These are phyloP conservation scores for Branchinecta lynchi DNA, from an alignment of 1,140 invertebrate genomes.

Conservation along the genomic window DNA sequence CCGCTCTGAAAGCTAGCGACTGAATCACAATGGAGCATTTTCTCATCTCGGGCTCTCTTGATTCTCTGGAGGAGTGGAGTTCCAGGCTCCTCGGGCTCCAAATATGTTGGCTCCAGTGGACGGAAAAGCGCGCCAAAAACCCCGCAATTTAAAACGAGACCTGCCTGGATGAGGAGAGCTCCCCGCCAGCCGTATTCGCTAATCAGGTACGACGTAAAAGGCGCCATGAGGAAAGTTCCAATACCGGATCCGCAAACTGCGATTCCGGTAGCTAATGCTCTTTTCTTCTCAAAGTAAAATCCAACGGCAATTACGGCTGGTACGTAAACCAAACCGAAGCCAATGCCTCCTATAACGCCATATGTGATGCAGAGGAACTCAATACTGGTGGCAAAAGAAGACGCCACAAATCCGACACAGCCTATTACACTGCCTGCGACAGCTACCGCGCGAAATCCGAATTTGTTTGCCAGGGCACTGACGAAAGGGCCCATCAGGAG, in stretches of 20 bases:
- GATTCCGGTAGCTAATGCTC: conserved; percentile 80
- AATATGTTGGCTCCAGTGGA: conserved; percentile 46
- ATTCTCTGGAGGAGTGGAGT: conserved; percentile 32
- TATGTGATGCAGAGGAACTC: conserved; percentile 65
- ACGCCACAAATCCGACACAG: conserved; percentile 53
- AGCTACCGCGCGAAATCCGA: conserved; percentile 73
- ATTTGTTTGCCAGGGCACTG: conserved; percentile 61
- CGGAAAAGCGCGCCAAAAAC: conserved; percentile 64
- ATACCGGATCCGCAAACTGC: conserved; percentile 87
- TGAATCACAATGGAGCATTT: conserved; percentile 27
- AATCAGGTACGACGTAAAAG: conserved; percentile 49
- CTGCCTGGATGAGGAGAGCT: conserved; percentile 49
- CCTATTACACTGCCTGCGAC: conserved; percentile 67
- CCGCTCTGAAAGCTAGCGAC: conserved; percentile 24
- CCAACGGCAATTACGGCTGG: conserved; percentile 76
- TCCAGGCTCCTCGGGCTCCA: conserved; percentile 22
- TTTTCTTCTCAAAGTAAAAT: conserved; percentile 82
- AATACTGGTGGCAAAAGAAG: conserved; percentile 59
- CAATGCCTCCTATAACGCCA: conserved; percentile 71
- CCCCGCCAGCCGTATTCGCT: conserved; percentile 48
- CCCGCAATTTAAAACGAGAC: conserved; percentile 51
- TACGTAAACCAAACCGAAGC: conserved; percentile 75
- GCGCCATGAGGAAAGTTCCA: conserved; percentile 56
- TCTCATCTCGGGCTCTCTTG: conserved; percentile 33
- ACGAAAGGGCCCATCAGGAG: conserved; percentile 83